Evolutionary conservation across 1,140 invertebrate species (phyloP).

Genomic region (Kradibia gibbosae): DNA sequence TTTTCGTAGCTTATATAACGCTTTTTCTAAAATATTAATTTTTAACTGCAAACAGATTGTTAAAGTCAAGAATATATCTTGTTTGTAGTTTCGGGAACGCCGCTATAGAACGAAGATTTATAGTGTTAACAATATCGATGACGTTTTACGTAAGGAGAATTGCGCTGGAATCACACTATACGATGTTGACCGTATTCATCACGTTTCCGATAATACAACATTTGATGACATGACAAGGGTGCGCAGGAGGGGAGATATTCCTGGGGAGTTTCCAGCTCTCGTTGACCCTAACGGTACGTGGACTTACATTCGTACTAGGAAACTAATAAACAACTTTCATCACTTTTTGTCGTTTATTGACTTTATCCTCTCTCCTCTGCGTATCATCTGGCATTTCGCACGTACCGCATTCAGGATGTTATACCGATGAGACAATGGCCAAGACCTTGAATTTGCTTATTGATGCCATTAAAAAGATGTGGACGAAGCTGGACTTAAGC

Average conservation of each 20-base stretch:
- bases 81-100: constrained; percentile 68
- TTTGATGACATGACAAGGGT: constrained; percentile 39
- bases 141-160: constrained; percentile 63
- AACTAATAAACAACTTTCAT: not conserved
- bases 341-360: not conserved
- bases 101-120: constrained; percentile 67
- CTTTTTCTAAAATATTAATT: no score
- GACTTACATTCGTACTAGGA: not conserved
- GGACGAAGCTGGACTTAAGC: constrained; percentile 77
- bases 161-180: constrained; percentile 57
- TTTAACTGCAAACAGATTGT: no score
- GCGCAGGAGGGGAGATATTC: constrained; percentile 81
- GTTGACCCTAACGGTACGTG: constrained; percentile 45
- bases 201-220: not conserved
- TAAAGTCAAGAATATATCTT: not conserved
- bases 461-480: constrained; percentile 79
- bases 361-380: not conserved
- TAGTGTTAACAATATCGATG: constrained; percentile 56
- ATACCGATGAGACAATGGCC: constrained; percentile 75
- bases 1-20: no score
- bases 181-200: constrained; percentile 52
- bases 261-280: constrained; percentile 73
- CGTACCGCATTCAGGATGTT: constrained; percentile 64
- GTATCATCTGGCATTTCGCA: not conserved
- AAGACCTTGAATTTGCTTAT: constrained; percentile 83